phyloP scores from a whole-genome alignment of 2,113 vertebrate species.

The Hypomesus transpacificus region DNA sequence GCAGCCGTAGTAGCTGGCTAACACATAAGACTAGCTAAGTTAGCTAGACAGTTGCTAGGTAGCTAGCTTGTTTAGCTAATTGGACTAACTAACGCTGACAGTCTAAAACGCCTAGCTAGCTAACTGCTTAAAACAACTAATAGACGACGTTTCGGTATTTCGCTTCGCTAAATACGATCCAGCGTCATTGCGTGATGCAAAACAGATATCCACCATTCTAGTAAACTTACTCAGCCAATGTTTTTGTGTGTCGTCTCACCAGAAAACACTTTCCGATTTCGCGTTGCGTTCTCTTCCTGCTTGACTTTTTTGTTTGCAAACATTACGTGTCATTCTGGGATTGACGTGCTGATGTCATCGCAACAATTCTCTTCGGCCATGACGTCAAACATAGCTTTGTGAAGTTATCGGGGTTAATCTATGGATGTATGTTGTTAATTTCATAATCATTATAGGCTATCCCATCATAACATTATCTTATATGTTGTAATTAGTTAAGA shows the following conservation, averaged over 20 bases:
- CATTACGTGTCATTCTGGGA: slow-evolving; percentile 48
- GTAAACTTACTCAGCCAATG: background rate
- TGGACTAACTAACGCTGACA: background rate
- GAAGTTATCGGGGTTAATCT: background rate
- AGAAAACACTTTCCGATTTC: background rate
- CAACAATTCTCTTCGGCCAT: slow-evolving; percentile 45
- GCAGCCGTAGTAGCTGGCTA: background rate
- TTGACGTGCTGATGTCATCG: slow-evolving; percentile 46
- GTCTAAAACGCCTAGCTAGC: slow-evolving; percentile 18
- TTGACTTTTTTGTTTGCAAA: slow-evolving; percentile 19
- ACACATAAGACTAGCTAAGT: background rate
- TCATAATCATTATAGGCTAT: background rate
- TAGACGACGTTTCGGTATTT: slow-evolving; percentile 27
- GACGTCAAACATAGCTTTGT: background rate
- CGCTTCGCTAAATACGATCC: background rate
- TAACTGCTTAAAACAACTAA: slow-evolving; percentile 15
- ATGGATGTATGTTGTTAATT: background rate
- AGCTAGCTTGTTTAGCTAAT: background rate
- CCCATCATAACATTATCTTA: background rate
- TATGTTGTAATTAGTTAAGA: background rate
- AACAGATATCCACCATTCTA: background rate
- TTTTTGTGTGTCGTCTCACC: slow-evolving; percentile 2
- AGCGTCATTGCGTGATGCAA: rapidly evolving
- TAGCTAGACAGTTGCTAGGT: background rate
- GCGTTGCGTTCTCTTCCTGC: slow-evolving; percentile 33